Conservation (phyloP, 2,888 invertebrate genomes). For the Morpho achilles region DNA sequence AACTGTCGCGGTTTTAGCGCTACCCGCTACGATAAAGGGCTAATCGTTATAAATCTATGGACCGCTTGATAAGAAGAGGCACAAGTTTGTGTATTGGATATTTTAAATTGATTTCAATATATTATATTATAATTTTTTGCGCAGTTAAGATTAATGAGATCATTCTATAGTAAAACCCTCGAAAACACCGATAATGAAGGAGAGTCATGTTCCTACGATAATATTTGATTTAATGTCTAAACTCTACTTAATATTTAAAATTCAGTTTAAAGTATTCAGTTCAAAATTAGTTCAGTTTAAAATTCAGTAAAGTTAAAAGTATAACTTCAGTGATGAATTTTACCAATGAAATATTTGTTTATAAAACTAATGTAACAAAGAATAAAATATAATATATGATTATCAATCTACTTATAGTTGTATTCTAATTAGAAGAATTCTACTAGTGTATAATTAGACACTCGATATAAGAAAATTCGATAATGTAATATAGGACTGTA, state of each 20-base stretch:
- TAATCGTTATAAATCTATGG: slow-evolving; percentile 1
- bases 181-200: background rate
- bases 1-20: background rate
- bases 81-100: slow-evolving; percentile 26
- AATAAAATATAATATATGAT: background rate
- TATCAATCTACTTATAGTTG: slow-evolving; percentile 2
- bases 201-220: background rate
- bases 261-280: no score
- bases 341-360: slow-evolving; percentile 22
- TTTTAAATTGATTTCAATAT: no score
- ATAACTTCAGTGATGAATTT: slow-evolving; percentile 24
- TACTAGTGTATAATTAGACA: slow-evolving; percentile 8
- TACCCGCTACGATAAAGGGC: background rate
- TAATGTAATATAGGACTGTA: slow-evolving; percentile 7
- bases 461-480: slow-evolving; percentile 1
- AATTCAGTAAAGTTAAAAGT: slow-evolving; percentile 28
- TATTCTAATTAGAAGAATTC: slow-evolving; percentile 9
- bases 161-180: slow-evolving; percentile 1
- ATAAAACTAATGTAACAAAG: slow-evolving; percentile 15
- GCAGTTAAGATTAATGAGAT: slow-evolving; percentile 5
- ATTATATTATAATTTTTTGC: slow-evolving; percentile 1
- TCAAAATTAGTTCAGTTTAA: no score
- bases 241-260: slow-evolving; percentile 20
- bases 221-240: slow-evolving; percentile 12
- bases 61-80: slow-evolving; percentile 29